These are phyloP conservation scores for Carposina sasakii DNA, from an alignment of 1,140 invertebrate species.

Conservation along the genomic window DNA sequence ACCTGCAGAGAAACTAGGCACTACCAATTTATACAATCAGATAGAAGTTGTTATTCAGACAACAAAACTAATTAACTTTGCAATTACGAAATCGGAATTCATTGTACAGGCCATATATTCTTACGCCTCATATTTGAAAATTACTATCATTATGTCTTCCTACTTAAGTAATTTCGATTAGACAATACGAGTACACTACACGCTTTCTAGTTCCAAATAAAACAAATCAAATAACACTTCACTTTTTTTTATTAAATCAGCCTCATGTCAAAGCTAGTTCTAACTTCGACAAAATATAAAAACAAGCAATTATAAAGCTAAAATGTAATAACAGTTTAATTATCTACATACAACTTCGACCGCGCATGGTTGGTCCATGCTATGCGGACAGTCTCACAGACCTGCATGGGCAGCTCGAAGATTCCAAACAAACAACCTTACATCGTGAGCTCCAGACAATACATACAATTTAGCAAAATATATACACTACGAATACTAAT, in stretches of 20 bases:
- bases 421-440: no score
- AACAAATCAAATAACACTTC: slow-evolving; percentile 25
- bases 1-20: no score
- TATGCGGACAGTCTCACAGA: slow-evolving; percentile 31
- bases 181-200: no score
- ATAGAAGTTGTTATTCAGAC: no score
- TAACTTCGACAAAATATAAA: slow-evolving; percentile 47
- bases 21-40: no score
- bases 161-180: no score
- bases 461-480: slow-evolving; percentile 37
- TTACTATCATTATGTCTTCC: no score
- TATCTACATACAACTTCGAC: slow-evolving; percentile 28
- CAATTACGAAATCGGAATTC: no score
- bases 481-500: slow-evolving; percentile 61
- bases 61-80: no score
- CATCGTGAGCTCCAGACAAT: slow-evolving; percentile 32
- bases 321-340: slow-evolving; percentile 62
- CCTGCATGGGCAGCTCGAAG: no score
- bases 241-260: slow-evolving; percentile 60
- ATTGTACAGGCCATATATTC: no score
- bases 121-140: no score
- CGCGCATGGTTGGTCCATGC: slow-evolving; percentile 26
- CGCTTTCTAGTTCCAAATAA: not conserved
- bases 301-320: slow-evolving; percentile 63
- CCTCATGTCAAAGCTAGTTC: slow-evolving; percentile 52